Conservation (phyloP, 1,140 invertebrate genomes). For the Apolygus lucorum region DNA sequence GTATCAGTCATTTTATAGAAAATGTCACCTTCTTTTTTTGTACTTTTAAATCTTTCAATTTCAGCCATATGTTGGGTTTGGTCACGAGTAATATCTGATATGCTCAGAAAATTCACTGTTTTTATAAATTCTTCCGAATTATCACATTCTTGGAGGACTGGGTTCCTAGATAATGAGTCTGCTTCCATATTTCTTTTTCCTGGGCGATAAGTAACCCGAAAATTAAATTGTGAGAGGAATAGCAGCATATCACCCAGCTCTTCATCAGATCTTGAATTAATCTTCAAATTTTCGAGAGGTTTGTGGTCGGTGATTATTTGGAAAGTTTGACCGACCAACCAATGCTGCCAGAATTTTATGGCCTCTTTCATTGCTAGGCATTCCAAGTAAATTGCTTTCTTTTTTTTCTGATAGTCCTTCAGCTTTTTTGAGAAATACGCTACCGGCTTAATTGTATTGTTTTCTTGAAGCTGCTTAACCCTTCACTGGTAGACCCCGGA, state of each 20-base stretch:
- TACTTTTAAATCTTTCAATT: not conserved
- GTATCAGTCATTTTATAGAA: constrained; percentile 30
- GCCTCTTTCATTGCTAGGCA: constrained; percentile 39
- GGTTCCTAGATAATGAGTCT: constrained; percentile 31
- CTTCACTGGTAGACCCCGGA: too few species aligned
- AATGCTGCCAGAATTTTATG: constrained; percentile 39
- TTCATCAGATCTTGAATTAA: constrained; percentile 37
- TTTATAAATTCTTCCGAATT: constrained; percentile 28
- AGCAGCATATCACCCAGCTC: constrained; percentile 37
- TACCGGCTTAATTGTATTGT: constrained; percentile 34
- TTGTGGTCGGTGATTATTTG: constrained; percentile 40
- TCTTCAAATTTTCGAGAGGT: constrained; percentile 39
- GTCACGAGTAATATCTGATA: not conserved
- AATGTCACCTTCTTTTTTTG: constrained; percentile 2
- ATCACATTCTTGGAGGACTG: constrained; percentile 30
- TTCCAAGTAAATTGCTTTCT: constrained; percentile 37
- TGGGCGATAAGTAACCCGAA: constrained; percentile 30
- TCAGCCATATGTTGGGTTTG: not conserved
- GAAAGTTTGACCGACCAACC: constrained; percentile 38
- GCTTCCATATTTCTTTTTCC: constrained; percentile 32
- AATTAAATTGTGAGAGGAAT: constrained; percentile 38
- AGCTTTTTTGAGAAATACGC: constrained; percentile 35
- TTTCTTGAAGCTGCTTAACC: constrained; percentile 35
- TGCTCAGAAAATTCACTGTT: constrained; percentile 29
- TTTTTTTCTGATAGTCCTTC: constrained; percentile 35